Conservation (phyloP, 2,113 vertebrate genomes). For the Ailuropoda melanoleuca region DNA sequence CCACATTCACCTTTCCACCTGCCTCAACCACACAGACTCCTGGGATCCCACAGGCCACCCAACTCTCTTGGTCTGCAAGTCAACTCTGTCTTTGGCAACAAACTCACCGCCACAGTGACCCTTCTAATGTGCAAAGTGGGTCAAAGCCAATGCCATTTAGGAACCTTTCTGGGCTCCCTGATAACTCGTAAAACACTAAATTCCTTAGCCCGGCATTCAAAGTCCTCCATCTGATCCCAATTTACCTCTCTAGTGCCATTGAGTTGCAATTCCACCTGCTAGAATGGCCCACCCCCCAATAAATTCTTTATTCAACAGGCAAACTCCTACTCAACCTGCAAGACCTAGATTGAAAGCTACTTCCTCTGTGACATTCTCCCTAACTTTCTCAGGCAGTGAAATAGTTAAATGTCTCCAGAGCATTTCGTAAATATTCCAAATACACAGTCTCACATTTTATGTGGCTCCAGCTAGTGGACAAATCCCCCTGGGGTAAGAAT, state of each 20-base stretch:
- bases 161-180: background rate
- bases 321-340: background rate
- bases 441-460: background rate
- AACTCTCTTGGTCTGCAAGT: background rate
- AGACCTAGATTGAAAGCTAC: background rate
- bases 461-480: background rate
- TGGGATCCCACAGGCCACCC: background rate
- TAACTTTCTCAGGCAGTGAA: background rate
- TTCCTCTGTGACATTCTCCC: background rate
- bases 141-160: background rate
- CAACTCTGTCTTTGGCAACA: background rate
- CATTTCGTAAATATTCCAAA: background rate
- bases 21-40: background rate
- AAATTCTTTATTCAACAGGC: background rate
- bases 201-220: background rate
- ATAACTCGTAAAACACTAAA: background rate
- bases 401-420: background rate
- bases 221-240: background rate
- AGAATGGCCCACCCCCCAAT: background rate
- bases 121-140: background rate
- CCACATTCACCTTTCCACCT: background rate
- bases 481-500: background rate
- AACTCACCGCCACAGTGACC: background rate
- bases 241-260: background rate
- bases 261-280: background rate